Percentiles rank a stretch among this genome's conserved stretches.
phyloP scores from a whole-genome alignment of 2,888 invertebrate genomes.

The Masnerella sp. region DNA sequence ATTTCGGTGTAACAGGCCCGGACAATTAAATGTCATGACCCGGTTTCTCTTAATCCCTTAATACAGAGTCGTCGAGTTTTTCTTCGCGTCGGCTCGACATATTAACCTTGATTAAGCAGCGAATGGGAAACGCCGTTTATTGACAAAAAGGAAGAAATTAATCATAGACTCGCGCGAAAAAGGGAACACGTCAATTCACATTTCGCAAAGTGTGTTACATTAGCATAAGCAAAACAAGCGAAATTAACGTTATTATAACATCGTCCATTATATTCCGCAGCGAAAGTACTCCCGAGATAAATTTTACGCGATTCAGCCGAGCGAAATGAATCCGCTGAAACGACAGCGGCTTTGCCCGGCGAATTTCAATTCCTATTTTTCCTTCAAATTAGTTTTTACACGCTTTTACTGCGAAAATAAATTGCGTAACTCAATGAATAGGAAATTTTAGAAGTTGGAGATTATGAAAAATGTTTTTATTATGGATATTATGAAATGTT shows the following conservation, averaged over 20 bases:
- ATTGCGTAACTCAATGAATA: no score
- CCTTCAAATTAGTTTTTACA: no score
- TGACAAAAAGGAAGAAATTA: slow-evolving; percentile 56
- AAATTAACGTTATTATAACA: slow-evolving; percentile 26
- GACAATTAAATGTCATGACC: slow-evolving; percentile 58
- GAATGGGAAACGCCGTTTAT: slow-evolving; percentile 41
- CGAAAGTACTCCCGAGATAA: slow-evolving; percentile 26
- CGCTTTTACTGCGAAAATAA: no score
- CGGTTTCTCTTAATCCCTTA: slow-evolving; percentile 48
- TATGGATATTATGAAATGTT: no score
- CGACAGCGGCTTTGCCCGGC: not conserved
- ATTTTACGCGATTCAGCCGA: slow-evolving; percentile 14
- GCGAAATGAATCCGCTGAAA: not conserved
- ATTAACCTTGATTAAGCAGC: slow-evolving; percentile 60
- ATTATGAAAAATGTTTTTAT: no score
- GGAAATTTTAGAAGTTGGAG: no score
- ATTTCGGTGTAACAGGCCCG: slow-evolving; percentile 25
- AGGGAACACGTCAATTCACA: slow-evolving; percentile 41
- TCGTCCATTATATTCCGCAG: slow-evolving; percentile 8
- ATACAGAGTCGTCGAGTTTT: slow-evolving; percentile 47
- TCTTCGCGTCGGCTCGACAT: slow-evolving; percentile 46
- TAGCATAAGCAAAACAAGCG: slow-evolving; percentile 42
- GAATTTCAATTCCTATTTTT: no score
- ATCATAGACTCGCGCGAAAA: slow-evolving; percentile 38
- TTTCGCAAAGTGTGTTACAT: slow-evolving; percentile 48